Evolutionary conservation across 2,797 vertebrate genomes (phyloP).

Genomic region (Sphenodon punctatus): DNA sequence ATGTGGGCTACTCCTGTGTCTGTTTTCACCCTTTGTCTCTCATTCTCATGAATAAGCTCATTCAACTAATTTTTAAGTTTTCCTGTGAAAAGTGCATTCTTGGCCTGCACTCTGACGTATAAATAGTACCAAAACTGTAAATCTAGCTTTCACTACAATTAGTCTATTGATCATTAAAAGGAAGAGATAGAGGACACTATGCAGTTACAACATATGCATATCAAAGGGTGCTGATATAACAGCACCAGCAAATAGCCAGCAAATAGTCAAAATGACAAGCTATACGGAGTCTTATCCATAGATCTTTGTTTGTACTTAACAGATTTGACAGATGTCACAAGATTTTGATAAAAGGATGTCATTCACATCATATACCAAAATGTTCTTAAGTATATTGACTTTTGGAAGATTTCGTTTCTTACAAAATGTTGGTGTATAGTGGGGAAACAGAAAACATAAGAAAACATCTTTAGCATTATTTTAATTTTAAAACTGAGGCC

Average conservation of each 20-base stretch:
- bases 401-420: constrained; percentile 1
- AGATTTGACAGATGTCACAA: not conserved
- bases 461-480: not conserved
- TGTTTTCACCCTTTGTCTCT: no score
- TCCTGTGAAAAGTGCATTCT: no score
- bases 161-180: not conserved
- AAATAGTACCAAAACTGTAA: not conserved
- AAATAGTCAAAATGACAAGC: not conserved
- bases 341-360: not conserved
- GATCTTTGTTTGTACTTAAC: not conserved
- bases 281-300: not conserved
- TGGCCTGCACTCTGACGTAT: no score
- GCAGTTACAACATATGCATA: not conserved
- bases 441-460: not conserved
- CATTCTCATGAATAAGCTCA: no score
- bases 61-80: no score
- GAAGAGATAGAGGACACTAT: not conserved
- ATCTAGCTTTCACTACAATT: not conserved
- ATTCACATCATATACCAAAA: not conserved
- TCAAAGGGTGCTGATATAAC: not conserved
- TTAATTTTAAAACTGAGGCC: no score
- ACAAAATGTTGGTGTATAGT: not conserved
- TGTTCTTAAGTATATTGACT: not conserved
- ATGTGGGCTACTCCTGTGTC: no score
- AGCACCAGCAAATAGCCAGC: not conserved